Conservation (phyloP, 2,113 vertebrate species). For the Asarcornis scutulata region DNA sequence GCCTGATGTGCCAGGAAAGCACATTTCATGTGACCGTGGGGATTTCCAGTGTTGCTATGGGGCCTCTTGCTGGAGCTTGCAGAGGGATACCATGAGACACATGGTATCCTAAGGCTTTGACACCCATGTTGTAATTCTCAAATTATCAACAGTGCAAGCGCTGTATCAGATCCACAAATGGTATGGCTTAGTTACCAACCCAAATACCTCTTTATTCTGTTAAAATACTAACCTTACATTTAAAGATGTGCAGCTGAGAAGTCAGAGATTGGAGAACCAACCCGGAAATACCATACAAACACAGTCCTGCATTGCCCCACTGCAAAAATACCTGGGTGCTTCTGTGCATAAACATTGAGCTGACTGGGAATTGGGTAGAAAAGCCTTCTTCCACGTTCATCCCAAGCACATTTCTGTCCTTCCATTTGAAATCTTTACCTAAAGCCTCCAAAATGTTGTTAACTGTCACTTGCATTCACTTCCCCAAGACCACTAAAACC, state of each 20-base stretch:
- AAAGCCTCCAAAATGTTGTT: not conserved
- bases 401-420: not conserved
- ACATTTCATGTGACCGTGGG: not conserved
- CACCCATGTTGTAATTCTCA: not conserved
- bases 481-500: not conserved
- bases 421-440: not conserved
- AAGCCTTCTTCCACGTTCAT: not conserved
- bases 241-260: not conserved
- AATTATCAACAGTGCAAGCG: not conserved
- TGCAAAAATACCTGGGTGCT: not conserved
- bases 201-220: not conserved
- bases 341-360: not conserved
- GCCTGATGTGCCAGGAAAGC: conserved; percentile 29
- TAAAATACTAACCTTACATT: not conserved
- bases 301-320: not conserved
- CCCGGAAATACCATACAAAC: not conserved
- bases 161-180: not conserved
- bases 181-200: not conserved
- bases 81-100: not conserved
- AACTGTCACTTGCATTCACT: not conserved
- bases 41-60: conserved; percentile 14
- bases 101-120: not conserved
- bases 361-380: not conserved
- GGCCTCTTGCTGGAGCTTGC: conserved; percentile 14
- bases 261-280: not conserved